Base-by-base conservation (phyloP, 2,888 invertebrate genomes). In the Melinopterus prodromus region DNA sequence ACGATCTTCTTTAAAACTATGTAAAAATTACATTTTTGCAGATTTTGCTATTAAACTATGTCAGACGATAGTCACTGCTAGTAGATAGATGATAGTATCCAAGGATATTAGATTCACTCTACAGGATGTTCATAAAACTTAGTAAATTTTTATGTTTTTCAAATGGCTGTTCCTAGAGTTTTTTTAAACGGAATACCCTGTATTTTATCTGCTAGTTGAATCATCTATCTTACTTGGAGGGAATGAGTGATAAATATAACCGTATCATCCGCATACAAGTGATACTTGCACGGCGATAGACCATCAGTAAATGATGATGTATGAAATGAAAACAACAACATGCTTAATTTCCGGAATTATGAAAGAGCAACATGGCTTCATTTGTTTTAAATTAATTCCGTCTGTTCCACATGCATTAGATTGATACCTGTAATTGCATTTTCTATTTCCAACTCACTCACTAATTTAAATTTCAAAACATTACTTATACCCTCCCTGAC, bases 311-410 rank as follows among this genome's bases (percentile, higher is more conserved):
- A 71, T 16, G 71, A 16, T 16, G 71, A 71, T 16, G 16, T 71
- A 6, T 71, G 15, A n/a, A 71, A n/a, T n/a, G 6, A 71, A 15
- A 5, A 71, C 2, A 71, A 77, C 26, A 36, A 77, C 71, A 71
- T 75, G 77, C 14, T 69, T 71, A 36, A 77, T 26, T 26, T 71
- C 69, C 71, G 70, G 77, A 15, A 77, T 2, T 6, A 77, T 36
- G 15, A 36, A 26, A 75, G 77, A 15, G 16, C 70, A 77, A 36
- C 77, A 69, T 71, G 71, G 35, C 26, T 77, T 77, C 16, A 77
- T 71, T 26, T 74, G 26, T 36, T 75, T 26, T 16, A 77, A n/a
- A 71, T 70, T 77, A 3, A 77, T 9, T 26, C 71, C 77, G 71
- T 77, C 71, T 6, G n/a, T 16, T 16, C 77, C 77, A 26, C 14